phyloP scores from a whole-genome alignment of 1,140 invertebrate genomes.

The Zaprionus gabonicus region DNA sequence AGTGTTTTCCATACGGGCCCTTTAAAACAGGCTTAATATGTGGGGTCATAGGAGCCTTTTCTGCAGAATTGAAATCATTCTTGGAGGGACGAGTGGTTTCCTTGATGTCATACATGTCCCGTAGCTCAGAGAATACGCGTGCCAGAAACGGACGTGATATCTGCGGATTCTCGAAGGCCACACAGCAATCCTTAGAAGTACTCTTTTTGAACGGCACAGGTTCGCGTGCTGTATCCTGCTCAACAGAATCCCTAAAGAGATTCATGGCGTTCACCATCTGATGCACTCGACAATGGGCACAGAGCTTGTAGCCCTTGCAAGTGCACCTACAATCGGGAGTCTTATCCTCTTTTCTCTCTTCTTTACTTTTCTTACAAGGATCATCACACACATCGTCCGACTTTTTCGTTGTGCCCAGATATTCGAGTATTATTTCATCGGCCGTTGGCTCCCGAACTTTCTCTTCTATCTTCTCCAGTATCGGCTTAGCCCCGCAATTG shows the following conservation, averaged over 20 bases:
- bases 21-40: background rate
- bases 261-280: constrained; percentile 66
- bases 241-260: constrained; percentile 47
- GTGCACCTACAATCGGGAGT: constrained; percentile 62
- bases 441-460: constrained; percentile 44
- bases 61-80: constrained; percentile 4
- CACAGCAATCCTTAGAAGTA: constrained; percentile 47
- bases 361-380: constrained; percentile 22
- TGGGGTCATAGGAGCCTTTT: too few species aligned
- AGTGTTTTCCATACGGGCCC: background rate
- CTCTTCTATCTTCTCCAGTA: constrained; percentile 51
- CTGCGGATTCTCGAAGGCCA: constrained; percentile 45
- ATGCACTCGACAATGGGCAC: constrained; percentile 74
- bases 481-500: constrained; percentile 67
- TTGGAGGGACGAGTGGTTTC: background rate
- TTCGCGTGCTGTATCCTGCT: background rate
- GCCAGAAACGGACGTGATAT: constrained; percentile 70
- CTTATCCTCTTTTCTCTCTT: background rate
- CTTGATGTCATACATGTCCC: constrained; percentile 74
- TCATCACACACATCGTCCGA: constrained; percentile 35
- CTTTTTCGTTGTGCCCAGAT: constrained; percentile 40
- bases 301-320: constrained; percentile 57
- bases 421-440: constrained; percentile 63
- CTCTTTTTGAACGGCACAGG: constrained; percentile 17
- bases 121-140: constrained; percentile 73